phyloP scores from a whole-genome alignment of 2,888 invertebrate genomes.

The Diloba caeruleocephala region DNA sequence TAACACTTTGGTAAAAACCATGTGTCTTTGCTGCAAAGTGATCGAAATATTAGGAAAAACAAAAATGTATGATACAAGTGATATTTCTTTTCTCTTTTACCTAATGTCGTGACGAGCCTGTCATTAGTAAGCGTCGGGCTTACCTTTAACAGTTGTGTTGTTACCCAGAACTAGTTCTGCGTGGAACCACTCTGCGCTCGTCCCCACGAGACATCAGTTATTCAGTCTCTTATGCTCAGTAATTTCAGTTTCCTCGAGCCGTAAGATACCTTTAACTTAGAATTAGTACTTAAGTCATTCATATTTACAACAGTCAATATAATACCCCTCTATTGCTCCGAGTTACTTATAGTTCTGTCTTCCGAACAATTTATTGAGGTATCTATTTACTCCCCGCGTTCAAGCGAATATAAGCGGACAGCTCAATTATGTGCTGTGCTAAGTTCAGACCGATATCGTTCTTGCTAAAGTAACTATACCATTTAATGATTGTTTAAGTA shows the following conservation, averaged over 20 bases:
- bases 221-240: no score
- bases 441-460: conserved; percentile 2
- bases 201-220: no score
- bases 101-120: no score
- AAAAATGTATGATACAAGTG: no score
- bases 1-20: no score
- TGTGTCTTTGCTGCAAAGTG: no score
- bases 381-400: conserved; percentile 43
- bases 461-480: background rate
- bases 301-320: conserved; percentile 40
- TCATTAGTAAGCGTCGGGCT: no score
- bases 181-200: no score
- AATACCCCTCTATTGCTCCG: conserved; percentile 24
- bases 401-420: conserved; percentile 41
- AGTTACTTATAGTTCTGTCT: conserved; percentile 50
- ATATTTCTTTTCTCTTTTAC: no score
- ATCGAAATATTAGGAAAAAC: no score
- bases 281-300: conserved; percentile 36
- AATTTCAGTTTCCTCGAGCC: background rate
- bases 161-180: no score
- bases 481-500: background rate
- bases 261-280: conserved; percentile 25
- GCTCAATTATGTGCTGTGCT: conserved; percentile 46
- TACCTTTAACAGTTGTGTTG: no score
- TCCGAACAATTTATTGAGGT: conserved; percentile 57